Conservation (phyloP, 2,113 vertebrate species). For the Tachysurus fulvidraco region DNA sequence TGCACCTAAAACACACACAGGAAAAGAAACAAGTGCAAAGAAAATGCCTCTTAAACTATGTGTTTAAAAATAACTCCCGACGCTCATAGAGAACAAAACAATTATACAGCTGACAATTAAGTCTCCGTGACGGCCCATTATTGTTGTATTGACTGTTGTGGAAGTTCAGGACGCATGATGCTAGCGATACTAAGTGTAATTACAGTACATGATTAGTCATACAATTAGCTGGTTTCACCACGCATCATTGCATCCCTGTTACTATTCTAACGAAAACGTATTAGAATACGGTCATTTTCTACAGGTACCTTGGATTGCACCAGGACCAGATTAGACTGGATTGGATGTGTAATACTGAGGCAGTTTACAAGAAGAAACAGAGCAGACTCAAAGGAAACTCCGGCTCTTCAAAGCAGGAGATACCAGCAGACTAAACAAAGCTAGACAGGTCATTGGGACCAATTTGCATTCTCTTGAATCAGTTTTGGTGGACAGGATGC, state of each 20-base stretch:
- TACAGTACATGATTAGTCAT: not conserved
- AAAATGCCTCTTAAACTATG: not conserved
- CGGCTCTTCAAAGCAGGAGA: not conserved
- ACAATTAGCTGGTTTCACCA: too few species aligned
- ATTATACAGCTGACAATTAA: not conserved
- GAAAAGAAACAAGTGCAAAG: not conserved
- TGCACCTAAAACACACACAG: slow-evolving; percentile 3
- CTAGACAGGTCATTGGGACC: not conserved
- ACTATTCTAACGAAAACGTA: not conserved
- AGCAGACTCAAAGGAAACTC: not conserved
- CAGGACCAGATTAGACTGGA: not conserved
- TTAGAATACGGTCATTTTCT: not conserved
- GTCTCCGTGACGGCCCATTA: too few species aligned
- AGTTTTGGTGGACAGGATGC: not conserved
- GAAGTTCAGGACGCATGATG: not conserved
- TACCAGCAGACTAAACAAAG: not conserved
- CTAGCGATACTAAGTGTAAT: not conserved
- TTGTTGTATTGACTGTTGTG: not conserved
- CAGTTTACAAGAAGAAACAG: too few species aligned
- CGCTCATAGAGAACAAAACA: not conserved
- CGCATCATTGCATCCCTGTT: too few species aligned
- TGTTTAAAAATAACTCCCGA: not conserved
- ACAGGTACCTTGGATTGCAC: not conserved
- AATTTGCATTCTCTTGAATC: not conserved
- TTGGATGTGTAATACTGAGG: too few species aligned